Evolutionary conservation across 1,140 invertebrate species (phyloP), one percentile per base, ranked within the genome.

Genomic region (Monomorium pharaonis): DNA sequence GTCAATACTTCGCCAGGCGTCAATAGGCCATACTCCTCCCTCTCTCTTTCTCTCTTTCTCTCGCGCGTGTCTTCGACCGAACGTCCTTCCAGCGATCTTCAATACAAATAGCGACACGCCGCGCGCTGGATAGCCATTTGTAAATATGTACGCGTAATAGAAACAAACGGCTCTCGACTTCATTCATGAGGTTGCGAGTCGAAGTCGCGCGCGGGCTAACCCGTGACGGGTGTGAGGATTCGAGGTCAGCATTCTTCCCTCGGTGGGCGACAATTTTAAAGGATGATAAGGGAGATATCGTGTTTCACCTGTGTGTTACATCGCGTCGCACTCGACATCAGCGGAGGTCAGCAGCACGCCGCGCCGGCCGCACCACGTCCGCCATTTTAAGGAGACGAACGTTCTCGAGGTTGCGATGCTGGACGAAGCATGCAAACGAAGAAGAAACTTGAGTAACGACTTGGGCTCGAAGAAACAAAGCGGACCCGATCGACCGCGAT

Each of bases 341-440:
- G 42, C 56, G 47, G 77, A 56, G 87, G 72, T 89, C 84, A 89
- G 78, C 88, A 30, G 70, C 77, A 85, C 72, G 80, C 49, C 62
- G 33, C 18, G 62, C 88, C 56, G 85, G 80, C 49, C 62, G 33
- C 18, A 62, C 88, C 56, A 85, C 78, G 54, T 69, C 65, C 87
- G 88, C 84, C 87, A 88, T 89, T 87, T 89, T 80, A 84, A 89
- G 87, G 77, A 47, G 27, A 86, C 56, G 84, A 78, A 65, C 47
- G 62, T 65, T 65, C 62, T 9, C 62, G 62, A 21, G 30, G 33
- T 10, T 21, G 33, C n/a, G 33, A 21, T 4, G 10, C n/a, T 42
- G 67, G 65, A 89, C 67, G 85, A 75, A 9, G 37, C 67, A 51
- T 77, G 72, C 63, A 49, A 65, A 33, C 27, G 9, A 51, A 56